Base-by-base conservation (phyloP, 2,888 invertebrate genomes). In the Pyralis farinalis region DNA sequence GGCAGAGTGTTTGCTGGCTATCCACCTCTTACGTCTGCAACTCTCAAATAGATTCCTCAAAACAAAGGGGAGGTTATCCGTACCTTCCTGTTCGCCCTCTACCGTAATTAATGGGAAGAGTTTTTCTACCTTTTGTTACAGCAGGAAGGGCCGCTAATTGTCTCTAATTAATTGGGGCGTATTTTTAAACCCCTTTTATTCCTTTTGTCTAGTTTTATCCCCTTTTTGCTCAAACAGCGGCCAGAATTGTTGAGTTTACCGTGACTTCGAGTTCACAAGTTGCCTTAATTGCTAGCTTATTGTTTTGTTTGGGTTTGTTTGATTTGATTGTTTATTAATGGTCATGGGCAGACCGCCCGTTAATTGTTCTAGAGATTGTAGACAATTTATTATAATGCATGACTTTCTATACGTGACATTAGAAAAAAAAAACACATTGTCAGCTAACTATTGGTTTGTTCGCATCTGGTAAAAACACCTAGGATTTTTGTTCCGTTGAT, bases 41-140 rank as follows among this genome's bases (percentile, higher is more conserved):
- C 16, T 3, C 25, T 25, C 25, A 25, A 25, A 62, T 55, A 62
- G 62, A 60, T 57, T 58, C 50, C 58, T 53, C 61, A 63, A 70
- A 74, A 77, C 76, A 80, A 77, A 75, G 71, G 68, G 70, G 65
- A 58, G 57, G 64, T 54, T 60, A 62, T 47, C 53, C 51, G 55
- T 63, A 63, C 69, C 69, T 61, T 58, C 58, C 44, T 47, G 47
- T 64, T 63, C 55, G 52, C 54, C 66, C 70, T 62, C 63, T 16
- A n/a, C 60, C 64, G 67, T 83, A 83, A 85, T 86, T 85, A 85
- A 85, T 84, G 79, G 76, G 73, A 58, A 63, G 81, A 84, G 78
- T 85, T 86, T 85, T 85, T 84, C 80, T 73, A 83, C 84, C 86
- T 84, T 85, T 85, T 84, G 85, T 84, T 79, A 69, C 67, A 57